Evolutionary conservation across 2,797 vertebrate genomes (phyloP), one percentile per base, ranked within the genome.

Genomic region (Streptopelia turtur): DNA sequence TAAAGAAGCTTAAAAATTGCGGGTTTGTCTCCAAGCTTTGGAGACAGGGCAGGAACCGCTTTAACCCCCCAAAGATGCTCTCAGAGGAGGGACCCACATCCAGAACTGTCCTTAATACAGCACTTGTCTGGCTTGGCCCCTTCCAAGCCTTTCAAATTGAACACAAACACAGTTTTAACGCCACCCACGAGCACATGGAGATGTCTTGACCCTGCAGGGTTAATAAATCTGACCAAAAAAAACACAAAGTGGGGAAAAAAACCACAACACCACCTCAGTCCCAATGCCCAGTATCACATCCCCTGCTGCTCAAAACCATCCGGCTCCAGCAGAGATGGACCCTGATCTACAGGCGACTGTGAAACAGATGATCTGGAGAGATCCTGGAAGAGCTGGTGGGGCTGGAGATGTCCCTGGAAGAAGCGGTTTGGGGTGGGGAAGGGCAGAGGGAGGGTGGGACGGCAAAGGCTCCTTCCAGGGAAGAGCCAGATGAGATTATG

Each of bases 201-300:
- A 37, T 25, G 6, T 12, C 15, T 68, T 64, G 35, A 47, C 6
- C n/a, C 33, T 5, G 9, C 4, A 23, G 24, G 13, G 17, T 68
- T 83, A 39, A 57, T n/a, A 83, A 68, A 86, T 4, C 30, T 21
- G 33, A 2, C 39, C n/a, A 37, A 49, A 1, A 14, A 14, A 10
- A 31, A 1, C 24, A 11, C 6, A 4, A 10, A 37, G 4, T 1
- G 11, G n/a, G 10, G 4, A 1, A 4, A 14, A 27, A 28, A 55
- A 14, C 11, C 35, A 56, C 35, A 49, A 22, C 1, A 22, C 52
- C 61, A 55, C 4, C 27, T 23, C n/a, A 45, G 10, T 18, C 70
- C 47, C 9, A n/a, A 3, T 9, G 27, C 11, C 25, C 2, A 1
- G n/a, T 33, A 57, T n/a, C 0, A 0, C 11, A 61, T 11, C 50